Conservation (phyloP, 1,140 invertebrate genomes). For the Drosophila saltans region DNA sequence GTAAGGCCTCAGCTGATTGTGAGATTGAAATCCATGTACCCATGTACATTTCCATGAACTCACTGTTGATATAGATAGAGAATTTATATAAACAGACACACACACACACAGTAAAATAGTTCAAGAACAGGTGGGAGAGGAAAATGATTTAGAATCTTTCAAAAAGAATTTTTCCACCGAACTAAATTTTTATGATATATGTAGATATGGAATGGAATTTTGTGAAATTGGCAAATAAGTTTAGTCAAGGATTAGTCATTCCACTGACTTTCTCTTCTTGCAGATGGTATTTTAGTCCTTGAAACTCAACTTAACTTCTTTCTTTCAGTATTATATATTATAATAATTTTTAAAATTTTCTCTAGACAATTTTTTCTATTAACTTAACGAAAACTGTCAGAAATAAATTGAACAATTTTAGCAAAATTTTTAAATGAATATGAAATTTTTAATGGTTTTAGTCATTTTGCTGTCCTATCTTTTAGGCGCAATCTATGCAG, state of each 20-base stretch:
- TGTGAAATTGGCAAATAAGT: neutral
- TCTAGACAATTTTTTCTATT: neutral
- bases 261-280: neutral
- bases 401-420: neutral
- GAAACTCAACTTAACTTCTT: too few species aligned
- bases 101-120: neutral
- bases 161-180: neutral
- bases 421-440: neutral
- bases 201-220: neutral
- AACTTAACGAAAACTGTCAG: conserved; percentile 4
- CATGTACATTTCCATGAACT: conserved; percentile 46
- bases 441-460: neutral
- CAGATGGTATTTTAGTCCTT: too few species aligned
- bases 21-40: conserved; percentile 51
- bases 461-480: conserved; percentile 9
- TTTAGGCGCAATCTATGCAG: conserved; percentile 14
- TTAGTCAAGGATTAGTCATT: neutral
- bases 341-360: too few species aligned
- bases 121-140: neutral
- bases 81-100: neutral
- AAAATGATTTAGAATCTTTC: conserved; percentile 3
- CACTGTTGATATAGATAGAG: neutral
- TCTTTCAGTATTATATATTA: too few species aligned
- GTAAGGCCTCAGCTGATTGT: conserved; percentile 63
- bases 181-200: neutral